Evolutionary conservation across 2,888 invertebrate genomes (phyloP).

Genomic region (Morpho helenor): DNA sequence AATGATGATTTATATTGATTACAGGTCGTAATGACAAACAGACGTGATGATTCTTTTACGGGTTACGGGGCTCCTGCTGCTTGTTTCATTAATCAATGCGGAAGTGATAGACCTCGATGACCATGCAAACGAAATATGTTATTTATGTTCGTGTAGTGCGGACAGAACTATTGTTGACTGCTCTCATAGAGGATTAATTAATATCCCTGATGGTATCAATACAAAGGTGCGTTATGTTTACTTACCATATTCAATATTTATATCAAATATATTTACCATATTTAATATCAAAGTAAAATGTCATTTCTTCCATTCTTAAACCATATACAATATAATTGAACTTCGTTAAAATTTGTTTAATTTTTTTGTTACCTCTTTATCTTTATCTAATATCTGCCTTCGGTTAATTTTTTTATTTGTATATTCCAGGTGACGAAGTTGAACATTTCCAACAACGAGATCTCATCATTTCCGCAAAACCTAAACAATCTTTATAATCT

Average conservation of each 20-base stretch:
- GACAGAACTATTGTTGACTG: slow-evolving; percentile 58
- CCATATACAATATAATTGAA: no score
- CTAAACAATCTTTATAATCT: slow-evolving; percentile 49
- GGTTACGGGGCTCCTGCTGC: slow-evolving; percentile 40
- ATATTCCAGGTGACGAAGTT: slow-evolving; percentile 79
- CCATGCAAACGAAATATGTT: slow-evolving; percentile 50
- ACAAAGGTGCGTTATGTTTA: slow-evolving; percentile 29
- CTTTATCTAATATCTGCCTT: no score
- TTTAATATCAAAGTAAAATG: neutral
- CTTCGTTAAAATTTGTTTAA: no score
- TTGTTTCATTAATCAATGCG: slow-evolving; percentile 38
- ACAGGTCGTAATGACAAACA: slow-evolving; percentile 63
- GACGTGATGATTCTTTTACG: slow-evolving; percentile 53
- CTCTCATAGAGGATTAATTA: slow-evolving; percentile 61
- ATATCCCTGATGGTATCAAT: slow-evolving; percentile 58
- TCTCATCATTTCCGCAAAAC: slow-evolving; percentile 74
- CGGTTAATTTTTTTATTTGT: no score
- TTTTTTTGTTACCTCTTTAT: no score
- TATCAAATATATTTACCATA: neutral
- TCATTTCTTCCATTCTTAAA: neutral
- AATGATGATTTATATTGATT: slow-evolving; percentile 29
- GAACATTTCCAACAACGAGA: slow-evolving; percentile 83
- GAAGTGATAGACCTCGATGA: slow-evolving; percentile 50
- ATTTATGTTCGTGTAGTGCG: slow-evolving; percentile 51
- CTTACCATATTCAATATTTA: neutral